These are phyloP conservation scores for Drosophila trichaetosa DNA, from an alignment of 2,888 invertebrate genomes.

Conservation along the genomic window DNA sequence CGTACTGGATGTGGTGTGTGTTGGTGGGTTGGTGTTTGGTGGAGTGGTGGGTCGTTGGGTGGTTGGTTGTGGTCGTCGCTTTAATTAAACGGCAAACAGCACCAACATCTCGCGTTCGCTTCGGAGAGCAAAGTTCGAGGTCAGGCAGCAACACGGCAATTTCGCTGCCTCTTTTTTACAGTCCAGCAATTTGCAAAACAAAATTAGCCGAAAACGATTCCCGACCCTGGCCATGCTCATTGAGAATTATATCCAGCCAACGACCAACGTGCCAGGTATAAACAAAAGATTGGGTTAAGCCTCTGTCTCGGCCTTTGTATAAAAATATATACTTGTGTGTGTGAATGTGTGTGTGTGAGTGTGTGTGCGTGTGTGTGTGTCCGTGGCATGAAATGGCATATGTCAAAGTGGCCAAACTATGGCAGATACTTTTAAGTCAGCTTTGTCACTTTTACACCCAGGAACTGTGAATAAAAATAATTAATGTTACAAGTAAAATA, in stretches of 20 bases:
- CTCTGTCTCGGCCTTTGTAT: conserved; percentile 3
- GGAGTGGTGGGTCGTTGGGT: conserved; percentile 6
- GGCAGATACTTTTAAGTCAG: background rate
- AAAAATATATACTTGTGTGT: background rate
- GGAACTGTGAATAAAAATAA: background rate
- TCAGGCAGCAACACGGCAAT: conserved; percentile 56
- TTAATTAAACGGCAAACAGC: conserved; percentile 71
- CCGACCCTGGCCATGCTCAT: conserved; percentile 48
- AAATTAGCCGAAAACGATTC: conserved; percentile 69
- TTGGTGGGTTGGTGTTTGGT: background rate
- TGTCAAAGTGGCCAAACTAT: conserved; percentile 28
- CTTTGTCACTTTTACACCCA: background rate
- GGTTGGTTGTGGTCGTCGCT: conserved; percentile 36
- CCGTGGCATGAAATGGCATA: conserved; percentile 34
- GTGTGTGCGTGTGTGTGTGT: conserved; percentile 2
- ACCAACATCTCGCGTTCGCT: conserved; percentile 40
- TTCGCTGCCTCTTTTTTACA: conserved; percentile 60
- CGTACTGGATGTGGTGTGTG: background rate
- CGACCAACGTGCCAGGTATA: conserved; percentile 22
- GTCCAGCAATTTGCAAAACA: conserved; percentile 73
- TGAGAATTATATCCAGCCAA: conserved; percentile 50
- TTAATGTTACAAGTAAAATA: background rate
- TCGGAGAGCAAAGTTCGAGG: conserved; percentile 69
- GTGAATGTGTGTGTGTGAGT: background rate
- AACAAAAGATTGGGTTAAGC: conserved; percentile 66